These are phyloP conservation scores for Ptychobarbus kaznakovi DNA, from an alignment of 2,797 vertebrate species.

Conservation along the genomic window DNA sequence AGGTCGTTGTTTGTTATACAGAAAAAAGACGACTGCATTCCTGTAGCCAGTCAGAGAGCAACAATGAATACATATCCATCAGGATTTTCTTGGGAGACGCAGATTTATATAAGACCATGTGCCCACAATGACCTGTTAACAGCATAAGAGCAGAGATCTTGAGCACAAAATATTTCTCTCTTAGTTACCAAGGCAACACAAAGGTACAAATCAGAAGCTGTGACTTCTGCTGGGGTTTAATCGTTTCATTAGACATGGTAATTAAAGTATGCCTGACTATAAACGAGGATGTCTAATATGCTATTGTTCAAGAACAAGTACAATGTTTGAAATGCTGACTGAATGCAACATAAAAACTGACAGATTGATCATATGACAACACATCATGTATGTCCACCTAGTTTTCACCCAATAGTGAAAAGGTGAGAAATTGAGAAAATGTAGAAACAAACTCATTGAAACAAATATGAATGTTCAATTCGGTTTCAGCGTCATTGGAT, in stretches of 20 bases:
- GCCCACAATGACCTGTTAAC: constrained; percentile 2
- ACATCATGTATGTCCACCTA: neutral
- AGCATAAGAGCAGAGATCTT: neutral
- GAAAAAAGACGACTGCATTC: neutral
- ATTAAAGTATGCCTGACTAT: constrained; percentile 8
- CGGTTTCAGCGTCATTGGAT: too few species aligned
- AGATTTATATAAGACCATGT: neutral
- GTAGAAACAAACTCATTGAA: neutral
- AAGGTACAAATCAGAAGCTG: constrained; percentile 10
- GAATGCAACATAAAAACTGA: neutral
- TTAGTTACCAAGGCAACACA: constrained; percentile 34
- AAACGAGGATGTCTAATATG: neutral
- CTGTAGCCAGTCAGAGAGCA: neutral
- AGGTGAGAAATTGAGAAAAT: neutral
- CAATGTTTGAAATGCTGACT: neutral
- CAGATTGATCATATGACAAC: neutral
- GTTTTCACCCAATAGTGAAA: neutral
- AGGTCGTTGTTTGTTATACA: neutral
- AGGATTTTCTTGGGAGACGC: neutral
- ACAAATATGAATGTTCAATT: neutral
- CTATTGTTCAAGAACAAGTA: neutral
- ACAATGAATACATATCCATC: neutral
- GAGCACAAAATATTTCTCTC: neutral
- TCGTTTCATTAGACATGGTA: constrained; percentile 8
- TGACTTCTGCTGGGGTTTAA: constrained; percentile 11